These are phyloP conservation scores for Rhinoptilus africanus DNA, from an alignment of 2,113 vertebrate species.

Conservation along the genomic window DNA sequence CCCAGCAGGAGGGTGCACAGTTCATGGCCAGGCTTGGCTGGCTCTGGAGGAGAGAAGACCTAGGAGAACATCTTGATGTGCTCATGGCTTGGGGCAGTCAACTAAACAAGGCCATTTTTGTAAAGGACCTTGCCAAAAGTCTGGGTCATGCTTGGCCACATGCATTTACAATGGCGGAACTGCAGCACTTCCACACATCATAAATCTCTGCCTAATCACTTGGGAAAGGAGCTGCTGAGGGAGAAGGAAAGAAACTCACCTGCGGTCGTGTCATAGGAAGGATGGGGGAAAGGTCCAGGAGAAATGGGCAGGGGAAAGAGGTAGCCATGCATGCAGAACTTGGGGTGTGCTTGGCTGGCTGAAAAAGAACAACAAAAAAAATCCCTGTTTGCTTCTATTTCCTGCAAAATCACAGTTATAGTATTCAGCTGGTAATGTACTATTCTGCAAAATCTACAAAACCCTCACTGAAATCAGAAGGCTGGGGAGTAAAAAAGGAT, in stretches of 20 bases:
- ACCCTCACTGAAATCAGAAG: neutral
- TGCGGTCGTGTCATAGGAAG: conserved; percentile 82
- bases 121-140: neutral
- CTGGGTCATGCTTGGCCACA: neutral
- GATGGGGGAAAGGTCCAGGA: conserved; percentile 81
- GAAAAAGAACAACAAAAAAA: neutral
- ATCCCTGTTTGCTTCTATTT: neutral
- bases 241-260: conserved; percentile 63
- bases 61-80: rapidly evolving
- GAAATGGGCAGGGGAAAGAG: conserved; percentile 86
- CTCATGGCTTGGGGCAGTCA: neutral
- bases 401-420: neutral
- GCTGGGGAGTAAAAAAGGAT: neutral
- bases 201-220: rapidly evolving
- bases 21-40: neutral
- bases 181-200: neutral
- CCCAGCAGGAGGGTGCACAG: rapidly evolving
- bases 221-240: neutral
- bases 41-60: neutral
- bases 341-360: conserved; percentile 85
- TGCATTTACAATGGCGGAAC: neutral
- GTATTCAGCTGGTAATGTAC: rapidly evolving
- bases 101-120: neutral
- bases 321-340: conserved; percentile 85
- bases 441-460: neutral